Evolutionary conservation across 2,888 invertebrate species (phyloP).

Genomic region (Anaspis maculata): DNA sequence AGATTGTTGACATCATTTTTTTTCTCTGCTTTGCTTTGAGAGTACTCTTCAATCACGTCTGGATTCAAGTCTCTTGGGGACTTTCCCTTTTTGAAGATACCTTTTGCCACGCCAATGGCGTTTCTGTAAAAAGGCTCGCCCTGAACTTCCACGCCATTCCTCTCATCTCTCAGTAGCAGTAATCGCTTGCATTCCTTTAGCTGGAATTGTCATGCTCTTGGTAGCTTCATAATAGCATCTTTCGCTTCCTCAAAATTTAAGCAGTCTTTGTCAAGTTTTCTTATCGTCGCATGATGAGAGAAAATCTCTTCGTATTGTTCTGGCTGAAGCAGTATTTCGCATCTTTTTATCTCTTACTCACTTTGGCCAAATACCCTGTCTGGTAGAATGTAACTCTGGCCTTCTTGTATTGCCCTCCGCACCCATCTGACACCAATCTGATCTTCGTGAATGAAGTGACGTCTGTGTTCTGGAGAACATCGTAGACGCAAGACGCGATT

Average conservation of each 20-base stretch:
- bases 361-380: constrained; percentile 9
- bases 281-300: too few relatives aligned
- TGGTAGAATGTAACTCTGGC: constrained; percentile 5
- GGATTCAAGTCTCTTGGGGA: background rate
- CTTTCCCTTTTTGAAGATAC: constrained; percentile 12
- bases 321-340: constrained; percentile 2
- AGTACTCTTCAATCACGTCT: background rate
- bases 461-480: constrained; percentile 1
- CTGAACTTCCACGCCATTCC: background rate
- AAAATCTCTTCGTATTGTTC: constrained; percentile 9
- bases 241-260: too few relatives aligned
- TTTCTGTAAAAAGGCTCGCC: constrained; percentile 11
- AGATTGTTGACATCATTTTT: too few relatives aligned
- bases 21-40: too few relatives aligned
- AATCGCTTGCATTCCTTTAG: too few relatives aligned
- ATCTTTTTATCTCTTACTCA: constrained; percentile 5
- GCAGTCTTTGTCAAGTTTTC: too few relatives aligned
- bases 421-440: constrained; percentile 8
- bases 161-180: too few relatives aligned
- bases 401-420: constrained; percentile 12
- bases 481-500: constrained; percentile 9
- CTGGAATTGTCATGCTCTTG: too few relatives aligned
- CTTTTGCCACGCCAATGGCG: constrained; percentile 7
- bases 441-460: background rate
- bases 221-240: constrained; percentile 6